Base-by-base conservation (phyloP, 2,797 vertebrate genomes). In the Lithobates sylvaticus region DNA sequence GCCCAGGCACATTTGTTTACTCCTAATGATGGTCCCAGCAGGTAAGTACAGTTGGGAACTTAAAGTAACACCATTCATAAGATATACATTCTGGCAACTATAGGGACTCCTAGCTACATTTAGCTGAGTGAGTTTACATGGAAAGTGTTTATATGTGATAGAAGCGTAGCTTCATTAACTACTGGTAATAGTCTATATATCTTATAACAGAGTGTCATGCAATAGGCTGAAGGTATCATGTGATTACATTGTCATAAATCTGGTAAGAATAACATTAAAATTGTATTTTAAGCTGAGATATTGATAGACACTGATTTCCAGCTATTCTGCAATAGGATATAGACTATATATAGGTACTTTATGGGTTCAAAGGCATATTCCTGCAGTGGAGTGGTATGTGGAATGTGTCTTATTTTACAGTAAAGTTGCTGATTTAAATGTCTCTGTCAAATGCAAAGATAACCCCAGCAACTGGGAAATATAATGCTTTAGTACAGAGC, bases 331-430 rank as follows among this genome's bases (percentile, higher is more conserved):
- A 83, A 76, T 6, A 68, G 10, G 64, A 39, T 44, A 68, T 68
- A 68, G 39, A 76, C 80, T 82, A 74, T 34, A 83, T 42, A 75
- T 75, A 83, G 54, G 34, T 64, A 32, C 26, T 67, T 47, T n/a
- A 70, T 77, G 27, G 47, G 65, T 36, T 42, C 65, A 67, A 61
- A 50, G 42, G 23, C 18, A 36, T n/a, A 42, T 64, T 50, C 12
- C 68, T 47, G n/a, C 7, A 61, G 54, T 65, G 39, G 67, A 26
- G 54, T 76, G 68, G 32, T 70, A 29, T 70, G 47, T 78, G 64
- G 74, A 13, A 78, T 67, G 75, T 77, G 32, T 18, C 65, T 76
- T 78, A 47, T 78, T 84, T 77, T 32, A 58, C 65, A 26, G 13
- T 71, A 67, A 4, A 54, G 32, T 58, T 50, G 44, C 47, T 47